A percentile compares a stretch with the other conserved stretches of the same genome.
phyloP scores from a whole-genome alignment of 2,888 invertebrate species.

The Ceriagrion tenellum region DNA sequence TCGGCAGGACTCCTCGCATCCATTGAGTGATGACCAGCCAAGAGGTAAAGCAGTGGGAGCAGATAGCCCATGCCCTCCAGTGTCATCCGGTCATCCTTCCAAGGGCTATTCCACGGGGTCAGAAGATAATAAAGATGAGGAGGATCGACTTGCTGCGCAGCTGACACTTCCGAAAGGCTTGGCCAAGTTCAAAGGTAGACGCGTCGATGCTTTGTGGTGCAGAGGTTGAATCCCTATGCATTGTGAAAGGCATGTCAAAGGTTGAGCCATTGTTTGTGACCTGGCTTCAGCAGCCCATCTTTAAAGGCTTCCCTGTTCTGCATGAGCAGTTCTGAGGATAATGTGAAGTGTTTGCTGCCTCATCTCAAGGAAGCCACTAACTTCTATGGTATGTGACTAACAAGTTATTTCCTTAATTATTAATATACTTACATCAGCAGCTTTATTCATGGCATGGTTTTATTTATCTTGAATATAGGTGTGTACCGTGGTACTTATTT shows the following conservation, averaged over 20 bases:
- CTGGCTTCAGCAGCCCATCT: slow-evolving; percentile 48
- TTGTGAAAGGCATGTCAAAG: slow-evolving; percentile 54
- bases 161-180: slow-evolving; percentile 73
- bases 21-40: slow-evolving; percentile 48
- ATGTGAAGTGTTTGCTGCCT: slow-evolving; percentile 58
- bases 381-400: slow-evolving; percentile 64
- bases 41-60: slow-evolving; percentile 46
- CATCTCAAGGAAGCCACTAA: slow-evolving; percentile 63
- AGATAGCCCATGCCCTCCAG: slow-evolving; percentile 44
- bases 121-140: slow-evolving; percentile 68
- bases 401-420: neutral
- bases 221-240: slow-evolving; percentile 46
- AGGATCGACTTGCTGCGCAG: slow-evolving; percentile 71
- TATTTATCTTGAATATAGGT: neutral
- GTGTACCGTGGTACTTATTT: neutral
- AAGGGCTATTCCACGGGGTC: slow-evolving; percentile 50
- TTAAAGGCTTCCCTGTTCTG: slow-evolving; percentile 52
- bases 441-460: slow-evolving; percentile 44
- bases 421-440: neutral
- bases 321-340: slow-evolving; percentile 59
- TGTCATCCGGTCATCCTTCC: slow-evolving; percentile 17
- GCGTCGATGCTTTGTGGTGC: slow-evolving; percentile 52
- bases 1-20: slow-evolving; percentile 68
- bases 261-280: slow-evolving; percentile 59
- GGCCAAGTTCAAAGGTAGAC: slow-evolving; percentile 73